These are phyloP conservation scores for Sigmodon hispidus DNA, from an alignment of 2,113 vertebrate species.

Conservation along the genomic window DNA sequence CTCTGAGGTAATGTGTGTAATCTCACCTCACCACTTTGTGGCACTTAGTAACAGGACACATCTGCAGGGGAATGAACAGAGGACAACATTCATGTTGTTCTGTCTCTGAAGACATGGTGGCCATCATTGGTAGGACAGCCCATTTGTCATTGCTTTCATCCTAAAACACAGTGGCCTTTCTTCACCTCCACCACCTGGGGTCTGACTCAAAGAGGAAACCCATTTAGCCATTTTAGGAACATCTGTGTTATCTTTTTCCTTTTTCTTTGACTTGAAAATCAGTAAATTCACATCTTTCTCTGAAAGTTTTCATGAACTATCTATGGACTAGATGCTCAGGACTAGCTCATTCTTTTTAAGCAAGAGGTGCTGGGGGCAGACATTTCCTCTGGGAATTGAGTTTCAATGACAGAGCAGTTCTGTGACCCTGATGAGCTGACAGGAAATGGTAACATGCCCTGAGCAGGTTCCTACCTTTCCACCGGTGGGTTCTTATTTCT, in stretches of 20 bases:
- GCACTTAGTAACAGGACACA: neutral
- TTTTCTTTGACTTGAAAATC: neutral
- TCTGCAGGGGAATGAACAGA: neutral
- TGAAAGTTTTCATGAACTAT: neutral
- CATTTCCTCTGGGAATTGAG: neutral
- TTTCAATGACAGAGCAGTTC: neutral
- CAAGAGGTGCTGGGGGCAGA: neutral
- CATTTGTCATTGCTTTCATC: neutral
- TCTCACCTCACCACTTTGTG: neutral
- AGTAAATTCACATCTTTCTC: neutral
- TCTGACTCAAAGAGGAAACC: rapidly evolving
- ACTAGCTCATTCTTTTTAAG: neutral
- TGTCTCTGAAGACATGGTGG: neutral
- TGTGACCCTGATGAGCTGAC: rapidly evolving
- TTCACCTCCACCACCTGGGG: neutral
- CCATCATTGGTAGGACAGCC: neutral
- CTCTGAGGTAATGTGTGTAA: neutral
- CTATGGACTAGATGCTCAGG: neutral
- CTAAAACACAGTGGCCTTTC: neutral
- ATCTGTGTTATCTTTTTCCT: neutral
- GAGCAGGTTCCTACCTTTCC: neutral
- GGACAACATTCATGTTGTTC: neutral
- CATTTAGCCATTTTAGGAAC: neutral
- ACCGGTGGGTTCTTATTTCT: neutral
- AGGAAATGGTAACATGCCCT: neutral